A percentile compares a stretch with the other conserved stretches of the same genome.
phyloP scores from a whole-genome alignment of 2,797 vertebrate species.

The Gymnoscopelus microlampas region DNA sequence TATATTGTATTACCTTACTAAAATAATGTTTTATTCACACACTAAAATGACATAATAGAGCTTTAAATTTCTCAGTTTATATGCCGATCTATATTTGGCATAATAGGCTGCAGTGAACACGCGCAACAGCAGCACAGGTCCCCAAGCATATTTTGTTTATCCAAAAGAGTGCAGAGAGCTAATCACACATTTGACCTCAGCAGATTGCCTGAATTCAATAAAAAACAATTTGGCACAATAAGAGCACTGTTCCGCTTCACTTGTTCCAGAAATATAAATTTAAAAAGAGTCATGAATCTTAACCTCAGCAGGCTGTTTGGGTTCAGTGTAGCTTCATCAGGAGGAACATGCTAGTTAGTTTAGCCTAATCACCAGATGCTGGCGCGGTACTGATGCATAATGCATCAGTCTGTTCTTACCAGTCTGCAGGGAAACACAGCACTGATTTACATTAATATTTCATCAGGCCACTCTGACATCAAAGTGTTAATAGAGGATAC shows the following conservation, averaged over 20 bases:
- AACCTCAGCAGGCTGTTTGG: conserved; percentile 15
- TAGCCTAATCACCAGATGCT: conserved; percentile 67
- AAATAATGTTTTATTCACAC: no score
- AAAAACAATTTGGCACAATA: conserved; percentile 12
- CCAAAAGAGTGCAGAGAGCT: conserved; percentile 17
- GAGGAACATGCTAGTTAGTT: conserved; percentile 35
- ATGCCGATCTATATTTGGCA: background rate
- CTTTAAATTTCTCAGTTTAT: no score
- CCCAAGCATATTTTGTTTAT: conserved; percentile 1
- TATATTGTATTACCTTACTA: no score
- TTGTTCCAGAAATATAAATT: conserved; percentile 39
- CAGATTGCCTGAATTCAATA: conserved; percentile 24
- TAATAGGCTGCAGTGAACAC: conserved; percentile 2
- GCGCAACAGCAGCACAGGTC: background rate
- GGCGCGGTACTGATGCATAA: conserved; percentile 69
- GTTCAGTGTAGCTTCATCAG: conserved; percentile 32
- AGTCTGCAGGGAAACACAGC: conserved; percentile 69
- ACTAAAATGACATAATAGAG: no score
- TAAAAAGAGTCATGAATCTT: conserved; percentile 30
- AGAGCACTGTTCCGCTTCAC: conserved; percentile 32
- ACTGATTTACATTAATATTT: conserved; percentile 80
- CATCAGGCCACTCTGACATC: conserved; percentile 68
- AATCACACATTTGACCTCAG: conserved; percentile 42
- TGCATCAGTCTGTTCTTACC: conserved; percentile 73
- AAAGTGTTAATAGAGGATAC: conserved; percentile 58